Evolutionary conservation across 2,113 vertebrate species (phyloP).

Genomic region (Acrocephalus kingi): DNA sequence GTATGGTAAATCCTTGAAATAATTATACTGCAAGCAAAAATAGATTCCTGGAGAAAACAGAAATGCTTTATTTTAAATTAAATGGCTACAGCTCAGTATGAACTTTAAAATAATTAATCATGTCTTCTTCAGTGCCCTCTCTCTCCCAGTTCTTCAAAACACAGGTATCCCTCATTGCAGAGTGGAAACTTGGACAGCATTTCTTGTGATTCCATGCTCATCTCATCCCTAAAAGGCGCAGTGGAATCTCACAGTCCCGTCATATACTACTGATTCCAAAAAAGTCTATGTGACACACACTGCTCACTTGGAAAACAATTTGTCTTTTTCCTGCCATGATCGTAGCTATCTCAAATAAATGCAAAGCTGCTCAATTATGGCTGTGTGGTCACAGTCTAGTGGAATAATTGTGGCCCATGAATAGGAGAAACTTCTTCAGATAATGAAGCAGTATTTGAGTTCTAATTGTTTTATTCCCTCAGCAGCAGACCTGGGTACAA

Average conservation of each 20-base stretch:
- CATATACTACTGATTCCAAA: neutral
- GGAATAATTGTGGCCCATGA: neutral
- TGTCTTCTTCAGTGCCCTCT: neutral
- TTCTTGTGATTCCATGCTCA: constrained; percentile 25
- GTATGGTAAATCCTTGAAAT: neutral
- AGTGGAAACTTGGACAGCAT: constrained; percentile 47
- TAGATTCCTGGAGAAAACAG: neutral
- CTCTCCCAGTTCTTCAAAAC: constrained; percentile 15
- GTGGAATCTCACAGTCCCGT: constrained; percentile 26
- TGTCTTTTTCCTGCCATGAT: constrained; percentile 23
- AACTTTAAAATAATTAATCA: neutral
- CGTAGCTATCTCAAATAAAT: neutral
- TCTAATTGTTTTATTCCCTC: neutral
- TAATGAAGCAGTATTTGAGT: neutral
- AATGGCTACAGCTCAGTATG: neutral
- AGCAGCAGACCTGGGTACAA: neutral
- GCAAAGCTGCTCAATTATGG: constrained; percentile 59
- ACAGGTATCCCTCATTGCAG: neutral
- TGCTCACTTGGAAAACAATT: constrained; percentile 8
- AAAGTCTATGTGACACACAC: neutral
- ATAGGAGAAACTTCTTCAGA: constrained; percentile 11
- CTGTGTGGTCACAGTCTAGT: neutral
- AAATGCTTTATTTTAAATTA: neutral
- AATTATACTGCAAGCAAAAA: neutral
- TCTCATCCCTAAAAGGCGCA: constrained; percentile 43